A percentile compares a stretch with the other conserved stretches of the same genome.
These are phyloP conservation scores for Brachyalestes nurse DNA, from an alignment of 2,797 vertebrate genomes.

Conservation along the genomic window DNA sequence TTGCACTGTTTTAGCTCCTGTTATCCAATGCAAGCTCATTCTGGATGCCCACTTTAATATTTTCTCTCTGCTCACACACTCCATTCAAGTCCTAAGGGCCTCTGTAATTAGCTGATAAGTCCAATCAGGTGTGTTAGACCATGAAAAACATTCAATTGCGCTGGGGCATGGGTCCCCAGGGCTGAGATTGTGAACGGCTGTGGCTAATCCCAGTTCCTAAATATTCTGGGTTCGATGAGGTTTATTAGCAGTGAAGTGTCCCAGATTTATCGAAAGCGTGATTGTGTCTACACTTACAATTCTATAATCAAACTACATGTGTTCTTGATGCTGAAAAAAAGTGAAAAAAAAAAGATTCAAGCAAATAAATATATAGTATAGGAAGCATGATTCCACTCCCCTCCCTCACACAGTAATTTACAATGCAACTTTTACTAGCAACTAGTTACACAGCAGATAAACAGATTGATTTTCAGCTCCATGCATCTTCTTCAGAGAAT, in stretches of 20 bases:
- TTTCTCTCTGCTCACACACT: not conserved
- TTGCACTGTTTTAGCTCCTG: slow-evolving; percentile 1
- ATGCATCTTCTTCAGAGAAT: not conserved
- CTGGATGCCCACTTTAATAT: not conserved
- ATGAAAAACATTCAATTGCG: slow-evolving; percentile 15
- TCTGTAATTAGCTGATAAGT: slow-evolving; percentile 5
- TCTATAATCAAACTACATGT: not conserved
- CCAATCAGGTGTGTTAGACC: slow-evolving; percentile 8
- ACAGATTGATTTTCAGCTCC: not conserved
- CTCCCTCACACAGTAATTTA: not conserved
- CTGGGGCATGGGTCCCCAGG: not conserved
- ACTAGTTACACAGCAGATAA: not conserved
- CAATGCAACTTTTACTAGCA: not conserved
- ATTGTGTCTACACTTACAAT: not conserved
- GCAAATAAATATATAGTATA: not conserved
- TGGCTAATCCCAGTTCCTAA: not conserved
- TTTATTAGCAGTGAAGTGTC: not conserved
- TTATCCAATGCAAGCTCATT: not conserved
- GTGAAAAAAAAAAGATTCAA: not conserved
- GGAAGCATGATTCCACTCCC: no score
- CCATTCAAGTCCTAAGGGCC: slow-evolving; percentile 8
- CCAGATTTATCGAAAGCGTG: not conserved
- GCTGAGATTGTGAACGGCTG: not conserved
- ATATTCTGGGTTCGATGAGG: not conserved
- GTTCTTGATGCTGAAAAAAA: not conserved